A percentile compares a stretch with the other conserved stretches of the same genome.
phyloP scores from a whole-genome alignment of 2,113 vertebrate species.

The Himantopus leucocephalus region DNA sequence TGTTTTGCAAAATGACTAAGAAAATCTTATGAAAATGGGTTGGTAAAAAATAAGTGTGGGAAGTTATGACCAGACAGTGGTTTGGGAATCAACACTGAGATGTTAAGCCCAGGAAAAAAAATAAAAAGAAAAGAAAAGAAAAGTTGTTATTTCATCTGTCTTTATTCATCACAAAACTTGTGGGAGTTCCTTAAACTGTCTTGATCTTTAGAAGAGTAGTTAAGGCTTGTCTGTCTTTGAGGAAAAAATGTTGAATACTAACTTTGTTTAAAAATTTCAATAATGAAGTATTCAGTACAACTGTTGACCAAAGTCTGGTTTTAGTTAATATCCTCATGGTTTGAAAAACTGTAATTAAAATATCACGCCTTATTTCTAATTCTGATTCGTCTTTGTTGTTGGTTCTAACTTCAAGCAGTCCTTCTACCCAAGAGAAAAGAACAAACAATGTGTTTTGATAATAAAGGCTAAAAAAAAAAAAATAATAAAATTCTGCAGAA shows the following conservation, averaged over 20 bases:
- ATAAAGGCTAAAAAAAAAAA: background rate
- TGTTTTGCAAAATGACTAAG: background rate
- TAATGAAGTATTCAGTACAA: background rate
- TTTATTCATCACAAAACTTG: background rate
- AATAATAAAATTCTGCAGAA: background rate
- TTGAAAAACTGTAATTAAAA: background rate
- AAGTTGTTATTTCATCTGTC: background rate
- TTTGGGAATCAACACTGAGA: background rate
- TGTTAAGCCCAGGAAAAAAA: background rate
- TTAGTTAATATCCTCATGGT: background rate
- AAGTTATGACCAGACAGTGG: background rate
- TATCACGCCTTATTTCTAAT: background rate
- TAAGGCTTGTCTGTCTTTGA: background rate
- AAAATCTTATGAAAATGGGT: background rate
- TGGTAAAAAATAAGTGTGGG: background rate
- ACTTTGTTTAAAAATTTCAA: background rate
- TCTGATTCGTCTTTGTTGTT: background rate
- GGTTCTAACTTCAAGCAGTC: background rate
- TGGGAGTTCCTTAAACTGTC: background rate
- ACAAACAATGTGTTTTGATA: background rate
- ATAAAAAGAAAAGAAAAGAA: background rate
- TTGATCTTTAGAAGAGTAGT: background rate
- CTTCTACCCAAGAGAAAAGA: background rate
- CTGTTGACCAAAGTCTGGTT: background rate
- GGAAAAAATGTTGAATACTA: background rate